Percentiles rank a stretch among this genome's conserved stretches.
phyloP scores from a whole-genome alignment of 2,888 invertebrate species.

The Agriopis leucophaearia region DNA sequence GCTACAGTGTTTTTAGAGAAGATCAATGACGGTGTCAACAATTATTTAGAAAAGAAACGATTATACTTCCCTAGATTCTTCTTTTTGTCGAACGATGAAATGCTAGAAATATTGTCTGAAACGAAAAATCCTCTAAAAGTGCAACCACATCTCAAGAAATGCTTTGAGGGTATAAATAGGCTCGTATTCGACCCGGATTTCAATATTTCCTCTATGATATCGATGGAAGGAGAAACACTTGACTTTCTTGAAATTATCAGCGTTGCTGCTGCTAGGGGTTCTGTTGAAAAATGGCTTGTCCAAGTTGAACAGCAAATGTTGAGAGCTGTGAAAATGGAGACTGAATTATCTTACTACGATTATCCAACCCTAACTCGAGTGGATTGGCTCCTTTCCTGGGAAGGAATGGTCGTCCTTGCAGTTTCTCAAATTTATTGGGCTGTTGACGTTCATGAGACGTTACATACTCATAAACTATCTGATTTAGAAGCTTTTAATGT shows the following conservation, averaged over 20 bases:
- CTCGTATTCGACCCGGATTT: slow-evolving; percentile 90
- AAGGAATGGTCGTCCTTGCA: slow-evolving; percentile 93
- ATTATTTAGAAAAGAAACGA: slow-evolving; percentile 94
- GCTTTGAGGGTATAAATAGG: slow-evolving; percentile 94
- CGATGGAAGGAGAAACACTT: slow-evolving; percentile 91
- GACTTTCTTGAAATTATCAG: slow-evolving; percentile 87
- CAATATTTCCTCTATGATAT: slow-evolving; percentile 92
- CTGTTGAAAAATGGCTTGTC: slow-evolving; percentile 95
- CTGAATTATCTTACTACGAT: slow-evolving; percentile 88
- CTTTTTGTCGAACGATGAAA: slow-evolving; percentile 96
- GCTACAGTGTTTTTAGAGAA: slow-evolving; percentile 90
- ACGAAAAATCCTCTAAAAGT: slow-evolving; percentile 94
- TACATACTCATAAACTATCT: slow-evolving; percentile 85
- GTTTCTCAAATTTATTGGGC: slow-evolving; percentile 95
- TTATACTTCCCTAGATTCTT: slow-evolving; percentile 95
- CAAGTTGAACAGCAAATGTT: slow-evolving; percentile 94
- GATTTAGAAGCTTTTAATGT: slow-evolving; percentile 86
- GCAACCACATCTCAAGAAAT: slow-evolving; percentile 95
- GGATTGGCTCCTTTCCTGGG: slow-evolving; percentile 92
- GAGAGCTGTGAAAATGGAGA: slow-evolving; percentile 89
- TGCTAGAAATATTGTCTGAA: slow-evolving; percentile 95
- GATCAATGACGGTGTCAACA: slow-evolving; percentile 93
- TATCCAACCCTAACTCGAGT: slow-evolving; percentile 86
- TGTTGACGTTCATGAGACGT: slow-evolving; percentile 89
- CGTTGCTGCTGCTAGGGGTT: slow-evolving; percentile 91